Percentiles rank a stretch among this genome's conserved stretches.
These are phyloP conservation scores for Chrysoperla carnea DNA, from an alignment of 1,140 invertebrate species.

Conservation along the genomic window DNA sequence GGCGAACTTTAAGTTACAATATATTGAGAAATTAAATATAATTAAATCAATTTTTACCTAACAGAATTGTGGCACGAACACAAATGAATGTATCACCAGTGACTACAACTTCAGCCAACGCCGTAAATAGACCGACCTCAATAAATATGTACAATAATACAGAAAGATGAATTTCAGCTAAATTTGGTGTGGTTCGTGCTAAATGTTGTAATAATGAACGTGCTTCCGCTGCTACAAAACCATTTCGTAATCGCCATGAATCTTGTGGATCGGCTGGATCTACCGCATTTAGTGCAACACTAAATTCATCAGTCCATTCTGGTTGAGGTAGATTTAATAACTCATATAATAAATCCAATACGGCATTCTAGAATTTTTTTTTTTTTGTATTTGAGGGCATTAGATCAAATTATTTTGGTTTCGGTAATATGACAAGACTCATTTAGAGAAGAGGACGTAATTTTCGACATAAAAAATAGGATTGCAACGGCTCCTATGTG, in stretches of 20 bases:
- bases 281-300: constrained; percentile 66
- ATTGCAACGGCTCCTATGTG: no score
- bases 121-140: constrained; percentile 69
- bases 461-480: no score
- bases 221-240: constrained; percentile 83
- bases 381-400: no score
- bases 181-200: constrained; percentile 66
- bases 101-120: constrained; percentile 80
- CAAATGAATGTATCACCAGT: constrained; percentile 76
- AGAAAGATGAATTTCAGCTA: constrained; percentile 81
- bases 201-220: constrained; percentile 64
- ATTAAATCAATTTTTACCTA: constrained; percentile 30
- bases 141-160: constrained; percentile 75
- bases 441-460: no score
- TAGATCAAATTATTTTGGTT: no score
- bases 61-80: constrained; percentile 72
- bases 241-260: constrained; percentile 74
- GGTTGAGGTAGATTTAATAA: constrained; percentile 68
- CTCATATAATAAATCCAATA: constrained; percentile 82
- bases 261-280: constrained; percentile 68
- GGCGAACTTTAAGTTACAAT: no score
- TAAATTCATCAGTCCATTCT: constrained; percentile 81
- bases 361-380: constrained; percentile 54
- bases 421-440: no score
- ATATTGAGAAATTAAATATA: no score